Evolutionary conservation across 1,140 invertebrate genomes (phyloP).

Genomic region (Aphis gossypii): DNA sequence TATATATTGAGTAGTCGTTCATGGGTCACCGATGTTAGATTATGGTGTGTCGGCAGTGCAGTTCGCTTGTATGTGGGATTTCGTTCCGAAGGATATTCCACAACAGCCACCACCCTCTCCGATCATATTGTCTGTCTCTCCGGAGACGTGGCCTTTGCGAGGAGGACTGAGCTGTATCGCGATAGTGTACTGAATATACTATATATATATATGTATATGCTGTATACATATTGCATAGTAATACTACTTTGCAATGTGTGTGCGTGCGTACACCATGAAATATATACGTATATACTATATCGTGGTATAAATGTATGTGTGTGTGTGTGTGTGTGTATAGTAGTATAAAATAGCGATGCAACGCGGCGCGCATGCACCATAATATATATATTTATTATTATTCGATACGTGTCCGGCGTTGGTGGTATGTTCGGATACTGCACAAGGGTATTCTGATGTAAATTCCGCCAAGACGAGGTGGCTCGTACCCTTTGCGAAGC

Average conservation of each 20-base stretch:
- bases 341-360: background rate
- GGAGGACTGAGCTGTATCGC: background rate
- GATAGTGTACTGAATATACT: background rate
- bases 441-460: constrained; percentile 28
- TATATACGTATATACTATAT: background rate
- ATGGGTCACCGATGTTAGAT: constrained; percentile 38
- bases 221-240: background rate
- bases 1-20: background rate
- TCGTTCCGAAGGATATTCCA: background rate
- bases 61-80: background rate
- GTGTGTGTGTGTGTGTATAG: too few species aligned
- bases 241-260: background rate
- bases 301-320: too few species aligned
- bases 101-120: background rate
- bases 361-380: background rate
- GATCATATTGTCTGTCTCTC: background rate
- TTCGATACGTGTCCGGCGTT: constrained; percentile 46
- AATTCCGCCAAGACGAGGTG: constrained; percentile 5
- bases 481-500: background rate
- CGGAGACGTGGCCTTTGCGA: background rate
- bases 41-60: background rate
- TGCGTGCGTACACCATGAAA: background rate
- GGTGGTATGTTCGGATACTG: background rate
- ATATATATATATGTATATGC: too few species aligned
- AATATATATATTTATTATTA: constrained; percentile 45